Conservation (phyloP, 2,113 vertebrate species). For the Callipepla californica region DNA sequence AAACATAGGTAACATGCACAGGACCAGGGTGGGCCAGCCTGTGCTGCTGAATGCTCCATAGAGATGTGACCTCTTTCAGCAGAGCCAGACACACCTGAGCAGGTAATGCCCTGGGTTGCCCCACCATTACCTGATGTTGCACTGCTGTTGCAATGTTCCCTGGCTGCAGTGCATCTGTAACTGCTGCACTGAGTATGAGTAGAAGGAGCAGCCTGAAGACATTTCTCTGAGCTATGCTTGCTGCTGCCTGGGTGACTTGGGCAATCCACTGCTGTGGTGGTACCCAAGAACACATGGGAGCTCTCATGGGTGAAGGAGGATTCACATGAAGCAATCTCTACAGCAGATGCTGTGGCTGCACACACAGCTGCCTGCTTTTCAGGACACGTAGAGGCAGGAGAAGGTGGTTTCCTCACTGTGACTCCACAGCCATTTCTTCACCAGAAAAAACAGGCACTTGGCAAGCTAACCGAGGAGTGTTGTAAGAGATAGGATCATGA, state of each 20-base stretch:
- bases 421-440: background rate
- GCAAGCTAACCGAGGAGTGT: background rate
- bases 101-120: background rate
- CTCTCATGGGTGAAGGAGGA: background rate
- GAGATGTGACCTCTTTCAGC: background rate
- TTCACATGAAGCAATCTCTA: background rate
- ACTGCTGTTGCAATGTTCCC: background rate
- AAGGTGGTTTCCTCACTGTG: background rate
- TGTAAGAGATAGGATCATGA: background rate
- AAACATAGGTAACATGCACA: background rate
- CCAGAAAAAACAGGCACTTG: background rate
- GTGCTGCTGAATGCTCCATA: accelerated
- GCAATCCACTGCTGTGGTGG: accelerated
- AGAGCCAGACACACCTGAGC: background rate
- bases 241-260: accelerated
- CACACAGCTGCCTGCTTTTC: background rate
- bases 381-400: background rate
- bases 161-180: accelerated
- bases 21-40: background rate
- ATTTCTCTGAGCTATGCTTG: background rate
- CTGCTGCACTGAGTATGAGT: background rate
- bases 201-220: background rate
- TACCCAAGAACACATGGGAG: background rate
- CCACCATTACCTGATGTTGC: background rate
- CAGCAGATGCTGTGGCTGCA: accelerated